phyloP scores from a whole-genome alignment of 2,113 vertebrate species.

The Daubentonia madagascariensis region DNA sequence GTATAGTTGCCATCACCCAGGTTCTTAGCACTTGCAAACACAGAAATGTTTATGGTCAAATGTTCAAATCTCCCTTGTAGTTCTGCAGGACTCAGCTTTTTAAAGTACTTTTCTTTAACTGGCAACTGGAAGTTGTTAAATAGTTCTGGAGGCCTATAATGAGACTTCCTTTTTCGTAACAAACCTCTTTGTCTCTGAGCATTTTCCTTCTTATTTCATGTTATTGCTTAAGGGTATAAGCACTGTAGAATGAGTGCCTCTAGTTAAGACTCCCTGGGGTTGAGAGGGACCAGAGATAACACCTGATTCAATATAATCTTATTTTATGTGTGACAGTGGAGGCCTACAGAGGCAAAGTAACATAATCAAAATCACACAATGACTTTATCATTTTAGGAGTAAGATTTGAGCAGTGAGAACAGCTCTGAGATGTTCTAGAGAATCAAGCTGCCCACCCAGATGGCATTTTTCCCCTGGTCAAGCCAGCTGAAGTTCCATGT shows the following conservation, averaged over 20 bases:
- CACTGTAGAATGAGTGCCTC: background rate
- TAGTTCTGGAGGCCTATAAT: background rate
- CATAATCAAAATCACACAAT: background rate
- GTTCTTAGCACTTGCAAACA: background rate
- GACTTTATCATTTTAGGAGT: background rate
- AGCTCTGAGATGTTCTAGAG: background rate
- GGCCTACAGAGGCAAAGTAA: background rate
- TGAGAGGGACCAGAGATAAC: background rate
- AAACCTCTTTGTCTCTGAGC: background rate
- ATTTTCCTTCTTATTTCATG: background rate
- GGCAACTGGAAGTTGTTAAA: background rate
- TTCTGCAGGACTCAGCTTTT: background rate
- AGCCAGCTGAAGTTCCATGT: background rate
- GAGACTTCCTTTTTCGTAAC: background rate
- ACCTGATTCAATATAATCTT: background rate
- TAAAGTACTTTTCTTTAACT: conserved; percentile 20
- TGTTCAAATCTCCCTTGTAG: background rate
- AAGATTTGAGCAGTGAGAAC: background rate
- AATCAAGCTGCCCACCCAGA: background rate
- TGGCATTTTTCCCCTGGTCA: background rate
- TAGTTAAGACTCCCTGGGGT: background rate
- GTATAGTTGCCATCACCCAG: background rate
- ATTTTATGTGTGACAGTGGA: background rate
- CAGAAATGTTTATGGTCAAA: background rate
- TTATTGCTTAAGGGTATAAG: background rate